Conservation (phyloP, 1,140 invertebrate genomes). For the Bombus terrestris region DNA sequence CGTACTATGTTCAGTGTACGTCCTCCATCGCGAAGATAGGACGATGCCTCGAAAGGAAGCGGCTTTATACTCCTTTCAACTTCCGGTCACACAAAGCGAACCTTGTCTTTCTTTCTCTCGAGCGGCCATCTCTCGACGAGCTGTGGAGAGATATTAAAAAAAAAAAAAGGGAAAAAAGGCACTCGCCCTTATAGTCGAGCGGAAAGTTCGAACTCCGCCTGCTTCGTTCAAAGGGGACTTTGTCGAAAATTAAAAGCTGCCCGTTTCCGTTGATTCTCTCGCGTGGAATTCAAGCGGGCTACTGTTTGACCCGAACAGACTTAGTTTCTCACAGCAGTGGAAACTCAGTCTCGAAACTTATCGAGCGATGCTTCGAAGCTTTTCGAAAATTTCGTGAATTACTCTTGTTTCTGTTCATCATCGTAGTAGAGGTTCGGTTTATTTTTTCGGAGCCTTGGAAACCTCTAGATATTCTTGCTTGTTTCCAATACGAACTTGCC, state of each 20-base stretch:
- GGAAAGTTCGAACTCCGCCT: background rate
- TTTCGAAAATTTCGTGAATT: background rate
- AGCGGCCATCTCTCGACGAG: background rate
- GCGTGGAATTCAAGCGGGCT: background rate
- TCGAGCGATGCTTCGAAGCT: background rate
- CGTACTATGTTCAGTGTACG: background rate
- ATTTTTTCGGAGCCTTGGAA: no score
- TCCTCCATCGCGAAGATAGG: constrained; percentile 44
- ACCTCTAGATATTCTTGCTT: no score
- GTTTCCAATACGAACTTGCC: no score
- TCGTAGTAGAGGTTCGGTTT: no score
- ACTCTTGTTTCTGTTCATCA: no score
- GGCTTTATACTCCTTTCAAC: constrained; percentile 30
- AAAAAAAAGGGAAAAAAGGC: background rate
- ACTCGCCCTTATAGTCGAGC: constrained; percentile 15
- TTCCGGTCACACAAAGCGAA: constrained; percentile 64
- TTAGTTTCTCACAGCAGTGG: background rate
- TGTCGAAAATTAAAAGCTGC: constrained; percentile 34
- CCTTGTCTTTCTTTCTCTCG: constrained; percentile 52
- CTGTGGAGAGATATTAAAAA: background rate
- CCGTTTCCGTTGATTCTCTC: background rate
- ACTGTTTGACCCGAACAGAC: background rate
- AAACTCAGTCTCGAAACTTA: no score
- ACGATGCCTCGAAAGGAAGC: constrained; percentile 45
- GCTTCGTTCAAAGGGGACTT: constrained; percentile 3